Base-by-base conservation (phyloP, 2,888 invertebrate species). In the Rhynchonema sp. region DNA sequence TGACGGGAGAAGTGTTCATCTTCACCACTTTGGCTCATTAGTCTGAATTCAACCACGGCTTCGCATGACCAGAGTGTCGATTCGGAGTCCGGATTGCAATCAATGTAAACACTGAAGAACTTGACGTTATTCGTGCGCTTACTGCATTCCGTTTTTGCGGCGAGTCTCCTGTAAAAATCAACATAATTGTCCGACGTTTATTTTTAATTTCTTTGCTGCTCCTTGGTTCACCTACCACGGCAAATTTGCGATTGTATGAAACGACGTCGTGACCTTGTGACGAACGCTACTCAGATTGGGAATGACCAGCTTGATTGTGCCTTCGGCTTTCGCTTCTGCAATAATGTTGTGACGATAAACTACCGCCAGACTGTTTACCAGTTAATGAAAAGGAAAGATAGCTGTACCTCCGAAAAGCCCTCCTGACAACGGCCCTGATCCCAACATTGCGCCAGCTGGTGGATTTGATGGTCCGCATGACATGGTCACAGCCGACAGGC, bases 61-160 rank as follows among this genome's bases (percentile, higher is more conserved):
- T 70, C 70, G 61, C 69, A 69, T 9, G 65, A 65, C 70, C 70
- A 70, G 22, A 70, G 63, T 1, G 70, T 69, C 27, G 65, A 65
- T 61, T 70, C 69, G 23, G 65, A 65, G 27, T 70, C 70, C 27
- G 70, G 70, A 62, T 70, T 70, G 62, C 70, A 70, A 62, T 70
- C 70, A 49, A 70, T 70, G 63, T 70, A 70, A 3, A 70, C 70
- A 20, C 68, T 68, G 64, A 70, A 70, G 62, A 65, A 70, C 49
- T 61, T 61, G 29, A 59, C 56, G 56, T 49, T 61, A 54, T 61
- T 67, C 27, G 70, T 70, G 25, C 70, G 61, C 59, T 69, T 69
- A 30, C 68, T 64, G 60, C 65, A 67, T 61, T 70, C 70, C n/a
- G 70, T 69, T 60, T 70, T 70, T 2, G 70, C 70, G 0, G 70